Evolutionary conservation across 2,113 vertebrate genomes (phyloP), one percentile per base, ranked within the genome.

Genomic region (Tapirus terrestris): DNA sequence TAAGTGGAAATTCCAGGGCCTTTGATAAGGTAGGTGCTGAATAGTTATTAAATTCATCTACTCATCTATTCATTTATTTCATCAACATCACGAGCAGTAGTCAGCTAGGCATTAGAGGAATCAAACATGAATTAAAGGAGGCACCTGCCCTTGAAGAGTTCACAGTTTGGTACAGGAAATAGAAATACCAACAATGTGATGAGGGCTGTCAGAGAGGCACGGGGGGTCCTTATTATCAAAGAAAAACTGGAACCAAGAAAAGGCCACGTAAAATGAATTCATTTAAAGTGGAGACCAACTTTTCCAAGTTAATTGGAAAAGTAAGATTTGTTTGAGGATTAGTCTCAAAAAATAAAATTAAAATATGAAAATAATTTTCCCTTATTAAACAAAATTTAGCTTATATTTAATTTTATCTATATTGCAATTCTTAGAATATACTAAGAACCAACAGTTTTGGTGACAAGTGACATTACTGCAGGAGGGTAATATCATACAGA

Each of bases 61-160:
- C 31, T 89, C 33, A 68, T 80, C 16, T 10, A n/a, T 75, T 87
- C 56, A 33, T 75, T 63, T 84, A 67, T 93, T 79, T 18, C 87
- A 27, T 11, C 58, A 83, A n/a, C 0, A 36, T 83, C 29, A 68
- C 86, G 56, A 90, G 36, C 45, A 68, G 18, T 23, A 81, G 21
- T 43, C 45, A 48, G 21, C 13, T 72, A 53, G 21, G 31, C 45
- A 80, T 73, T 86, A 75, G 14, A 23, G 9, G n/a, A 88, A 51
- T 87, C 58, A 95, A 92, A 94, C n/a, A 75, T 79, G 45, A 86
- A 72, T 56, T 89, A 70, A 75, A 84, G 31, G 79, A 94, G 53
- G 21, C 58, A 75, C 7, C 17, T 60, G 13, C 20, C 29, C 43
- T 92, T 73, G 33, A 73, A n/a, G 14, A 85, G 13, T 39, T 77